phyloP scores from a whole-genome alignment of 1,140 invertebrate species.

The Drosophila ambigua region DNA sequence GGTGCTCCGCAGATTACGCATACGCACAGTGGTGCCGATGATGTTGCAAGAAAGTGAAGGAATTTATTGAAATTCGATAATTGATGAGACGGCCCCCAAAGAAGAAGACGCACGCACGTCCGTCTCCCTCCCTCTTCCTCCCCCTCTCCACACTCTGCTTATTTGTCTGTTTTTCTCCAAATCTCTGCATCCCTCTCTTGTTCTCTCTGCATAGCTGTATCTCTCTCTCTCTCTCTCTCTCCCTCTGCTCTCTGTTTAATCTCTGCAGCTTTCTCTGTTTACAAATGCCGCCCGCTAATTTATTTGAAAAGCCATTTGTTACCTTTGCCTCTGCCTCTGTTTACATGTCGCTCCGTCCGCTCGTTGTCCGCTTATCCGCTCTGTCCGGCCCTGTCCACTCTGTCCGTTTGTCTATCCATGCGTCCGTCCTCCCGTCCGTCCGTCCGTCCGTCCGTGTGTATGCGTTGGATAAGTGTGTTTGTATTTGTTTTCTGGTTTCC shows the following conservation, averaged over 20 bases:
- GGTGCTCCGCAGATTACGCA: too few relatives aligned
- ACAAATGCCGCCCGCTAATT: slow-evolving; percentile 71
- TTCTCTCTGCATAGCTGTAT: neutral
- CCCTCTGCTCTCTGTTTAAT: neutral
- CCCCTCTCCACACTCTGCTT: slow-evolving; percentile 17
- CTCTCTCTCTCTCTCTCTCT: neutral
- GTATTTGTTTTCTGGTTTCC: slow-evolving; percentile 13
- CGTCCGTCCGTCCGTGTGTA: slow-evolving; percentile 8
- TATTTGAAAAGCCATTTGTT: slow-evolving; percentile 82
- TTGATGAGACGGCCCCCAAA: too few relatives aligned
- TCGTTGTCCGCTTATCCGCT: neutral
- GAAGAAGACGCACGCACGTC: neutral
- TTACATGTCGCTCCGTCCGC: slow-evolving; percentile 53
- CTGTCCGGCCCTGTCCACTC: slow-evolving; percentile 5
- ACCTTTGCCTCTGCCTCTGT: slow-evolving; percentile 63
- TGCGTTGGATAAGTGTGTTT: slow-evolving; percentile 24
- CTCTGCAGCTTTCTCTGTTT: slow-evolving; percentile 55
- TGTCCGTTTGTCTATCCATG: slow-evolving; percentile 3
- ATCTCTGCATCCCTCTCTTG: neutral
- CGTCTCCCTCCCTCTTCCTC: slow-evolving; percentile 1
- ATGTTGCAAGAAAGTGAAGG: too few relatives aligned
- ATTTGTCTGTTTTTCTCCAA: slow-evolving; percentile 7
- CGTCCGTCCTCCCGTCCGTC: neutral
- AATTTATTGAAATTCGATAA: too few relatives aligned
- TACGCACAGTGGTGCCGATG: too few relatives aligned